Evolutionary conservation across 1,140 invertebrate species (phyloP).

Genomic region (Polypedilum pembai): DNA sequence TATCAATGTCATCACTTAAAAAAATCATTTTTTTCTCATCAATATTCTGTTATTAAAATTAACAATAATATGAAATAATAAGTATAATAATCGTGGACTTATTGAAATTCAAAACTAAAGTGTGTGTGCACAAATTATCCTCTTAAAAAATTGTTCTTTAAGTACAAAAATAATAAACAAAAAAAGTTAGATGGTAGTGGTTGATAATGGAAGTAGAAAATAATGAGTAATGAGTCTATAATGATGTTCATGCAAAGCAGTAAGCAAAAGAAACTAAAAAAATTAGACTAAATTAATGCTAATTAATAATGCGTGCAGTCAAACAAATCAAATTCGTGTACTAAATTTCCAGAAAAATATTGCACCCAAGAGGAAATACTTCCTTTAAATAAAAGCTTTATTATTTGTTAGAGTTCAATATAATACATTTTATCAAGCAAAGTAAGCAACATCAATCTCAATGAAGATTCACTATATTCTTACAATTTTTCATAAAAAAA

Average conservation of each 20-base stretch:
- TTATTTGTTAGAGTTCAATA: background rate
- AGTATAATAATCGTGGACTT: background rate
- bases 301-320: too few species aligned
- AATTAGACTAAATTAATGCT: too few species aligned
- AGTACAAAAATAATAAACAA: constrained; percentile 16
- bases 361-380: background rate
- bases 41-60: background rate
- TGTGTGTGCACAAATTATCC: constrained; percentile 16
- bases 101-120: constrained; percentile 9
- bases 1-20: too few species aligned
- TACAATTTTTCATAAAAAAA: background rate
- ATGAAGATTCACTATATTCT: background rate
- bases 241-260: background rate
- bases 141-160: background rate
- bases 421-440: background rate
- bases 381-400: too few species aligned
- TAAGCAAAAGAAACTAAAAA: background rate
- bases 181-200: background rate
- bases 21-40: background rate
- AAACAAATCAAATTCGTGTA: too few species aligned
- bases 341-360: background rate
- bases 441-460: constrained; percentile 1
- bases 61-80: background rate
- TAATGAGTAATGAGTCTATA: background rate
- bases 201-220: background rate